A percentile compares a stretch with the other conserved stretches of the same genome.
Evolutionary conservation across 2,113 vertebrate species (phyloP).

Genomic region (Rhombomys opimus): DNA sequence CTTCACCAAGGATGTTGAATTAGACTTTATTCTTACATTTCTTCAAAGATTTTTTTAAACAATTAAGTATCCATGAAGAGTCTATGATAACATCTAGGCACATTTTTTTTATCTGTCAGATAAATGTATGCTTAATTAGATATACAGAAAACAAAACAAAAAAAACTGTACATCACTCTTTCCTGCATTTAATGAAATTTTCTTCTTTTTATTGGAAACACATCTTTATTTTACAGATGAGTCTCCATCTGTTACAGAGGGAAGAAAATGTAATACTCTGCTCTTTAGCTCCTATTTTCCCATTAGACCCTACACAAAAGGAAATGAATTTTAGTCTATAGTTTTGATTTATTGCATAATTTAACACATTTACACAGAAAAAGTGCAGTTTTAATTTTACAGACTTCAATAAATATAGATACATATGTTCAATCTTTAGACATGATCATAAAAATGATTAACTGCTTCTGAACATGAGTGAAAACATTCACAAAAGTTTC

Average conservation of each 20-base stretch:
- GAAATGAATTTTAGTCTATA: conserved; percentile 75
- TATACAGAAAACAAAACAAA: not conserved
- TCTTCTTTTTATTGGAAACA: conserved; percentile 40
- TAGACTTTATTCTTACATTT: not conserved
- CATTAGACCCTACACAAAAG: conserved; percentile 74
- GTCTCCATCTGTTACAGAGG: not conserved
- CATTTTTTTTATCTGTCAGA: conserved; percentile 10
- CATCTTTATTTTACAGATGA: conserved; percentile 73
- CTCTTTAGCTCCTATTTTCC: conserved; percentile 72
- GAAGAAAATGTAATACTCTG: conserved; percentile 22
- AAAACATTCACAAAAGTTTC: conserved; percentile 61
- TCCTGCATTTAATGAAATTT: conserved; percentile 56
- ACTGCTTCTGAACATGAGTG: conserved; percentile 48
- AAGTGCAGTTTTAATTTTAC: conserved; percentile 82
- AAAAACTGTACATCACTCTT: not conserved
- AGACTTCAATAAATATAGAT: conserved; percentile 74
- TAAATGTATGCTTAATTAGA: conserved; percentile 51
- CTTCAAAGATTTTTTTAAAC: not conserved
- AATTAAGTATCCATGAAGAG: not conserved
- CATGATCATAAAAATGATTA: conserved; percentile 68
- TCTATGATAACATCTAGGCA: not conserved
- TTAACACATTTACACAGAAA: conserved; percentile 69
- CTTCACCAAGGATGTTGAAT: not conserved
- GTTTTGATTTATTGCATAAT: conserved; percentile 80
- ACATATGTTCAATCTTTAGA: conserved; percentile 72